Conservation (phyloP, 2,113 vertebrate species). For the Callopanchax toddi region DNA sequence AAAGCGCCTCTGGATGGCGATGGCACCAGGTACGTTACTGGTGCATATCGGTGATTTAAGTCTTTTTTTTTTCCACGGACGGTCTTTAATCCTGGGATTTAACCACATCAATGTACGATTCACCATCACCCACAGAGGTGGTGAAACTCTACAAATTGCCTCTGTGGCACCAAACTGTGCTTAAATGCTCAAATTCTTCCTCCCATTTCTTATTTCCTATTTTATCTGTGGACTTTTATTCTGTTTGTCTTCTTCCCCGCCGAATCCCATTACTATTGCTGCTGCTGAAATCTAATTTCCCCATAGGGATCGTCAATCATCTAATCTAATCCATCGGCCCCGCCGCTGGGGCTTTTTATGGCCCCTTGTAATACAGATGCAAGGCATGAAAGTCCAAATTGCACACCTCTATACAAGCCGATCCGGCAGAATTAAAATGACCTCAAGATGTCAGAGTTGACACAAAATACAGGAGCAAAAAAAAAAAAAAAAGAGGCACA, state of each 20-base stretch:
- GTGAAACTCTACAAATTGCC: conserved; percentile 18
- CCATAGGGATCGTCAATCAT: conserved; percentile 69
- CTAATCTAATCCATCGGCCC: conserved; percentile 67
- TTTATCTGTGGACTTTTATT: conserved; percentile 34
- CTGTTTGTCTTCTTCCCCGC: conserved; percentile 47
- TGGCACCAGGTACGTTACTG: conserved; percentile 22
- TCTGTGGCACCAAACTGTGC: conserved; percentile 33
- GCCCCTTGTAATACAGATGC: conserved; percentile 50
- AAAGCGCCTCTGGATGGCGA: conserved; percentile 35
- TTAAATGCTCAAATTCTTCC: conserved; percentile 35
- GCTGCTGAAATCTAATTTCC: conserved; percentile 67
- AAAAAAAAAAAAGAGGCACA: neutral
- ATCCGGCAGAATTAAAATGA: conserved; percentile 67
- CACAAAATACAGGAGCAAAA: conserved; percentile 15
- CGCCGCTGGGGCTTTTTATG: conserved; percentile 44
- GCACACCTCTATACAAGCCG: conserved; percentile 44
- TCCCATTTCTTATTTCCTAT: conserved; percentile 46
- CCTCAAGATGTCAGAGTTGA: conserved; percentile 35
- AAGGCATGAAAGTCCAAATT: conserved; percentile 46
- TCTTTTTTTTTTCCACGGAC: conserved; percentile 13
- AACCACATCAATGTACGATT: conserved; percentile 24
- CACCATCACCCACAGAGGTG: conserved; percentile 21
- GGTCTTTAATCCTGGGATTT: conserved; percentile 27
- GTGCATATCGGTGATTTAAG: conserved; percentile 13
- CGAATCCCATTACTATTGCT: conserved; percentile 54